Base-by-base conservation (phyloP, 2,113 vertebrate species). In the Dryoscopus gambensis region DNA sequence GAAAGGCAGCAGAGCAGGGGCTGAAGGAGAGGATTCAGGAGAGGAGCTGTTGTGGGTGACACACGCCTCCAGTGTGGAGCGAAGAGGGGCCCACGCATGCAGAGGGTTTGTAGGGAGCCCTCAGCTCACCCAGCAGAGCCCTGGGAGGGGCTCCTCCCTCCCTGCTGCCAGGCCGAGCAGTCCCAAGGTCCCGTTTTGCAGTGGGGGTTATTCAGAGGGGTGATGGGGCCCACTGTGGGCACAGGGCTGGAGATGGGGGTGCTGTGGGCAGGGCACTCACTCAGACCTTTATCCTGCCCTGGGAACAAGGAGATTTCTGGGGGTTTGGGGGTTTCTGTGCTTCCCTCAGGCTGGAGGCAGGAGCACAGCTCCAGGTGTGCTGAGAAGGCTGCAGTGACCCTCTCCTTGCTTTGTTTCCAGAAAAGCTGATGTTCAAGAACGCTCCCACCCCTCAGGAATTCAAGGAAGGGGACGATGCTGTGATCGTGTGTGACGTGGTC, bases 391-490 rank as follows among this genome's bases (percentile, higher is more conserved):
- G 68, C 82, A 93, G 86, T 86, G 73, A 92, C 56, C 75, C 20
- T 81, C 17, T 90, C 31, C 53, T 64, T 53, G 31, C 7, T 3
- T 39, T 27, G 64, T 87, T 97, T 98, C 39, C 98, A 99, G 99
- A 99, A 97, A 99, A 98, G 96, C 98, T 99, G 90, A 99, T 99
- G 96, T 99, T 99, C 98, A 99, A 98, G 94, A 99, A 99, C 7
- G 99, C 98, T 11, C 99, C 99, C 9, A 99, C 99, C 28, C 99
- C 99, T 2, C 99, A 99, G 97, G 99, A 99, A 64, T 99, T 99
- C 96, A 99, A 97, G 27, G 99, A 99, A 76, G 99, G 99, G 22
- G 99, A 99, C 33, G 98, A 98, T 15, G 99, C 99, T 2, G 98
- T 98, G 96, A 98, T 99, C 1, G 93, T 99, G 42, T 99, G 99